phyloP scores from a whole-genome alignment of 2,113 vertebrate genomes.

The Tonatia bakeri region DNA sequence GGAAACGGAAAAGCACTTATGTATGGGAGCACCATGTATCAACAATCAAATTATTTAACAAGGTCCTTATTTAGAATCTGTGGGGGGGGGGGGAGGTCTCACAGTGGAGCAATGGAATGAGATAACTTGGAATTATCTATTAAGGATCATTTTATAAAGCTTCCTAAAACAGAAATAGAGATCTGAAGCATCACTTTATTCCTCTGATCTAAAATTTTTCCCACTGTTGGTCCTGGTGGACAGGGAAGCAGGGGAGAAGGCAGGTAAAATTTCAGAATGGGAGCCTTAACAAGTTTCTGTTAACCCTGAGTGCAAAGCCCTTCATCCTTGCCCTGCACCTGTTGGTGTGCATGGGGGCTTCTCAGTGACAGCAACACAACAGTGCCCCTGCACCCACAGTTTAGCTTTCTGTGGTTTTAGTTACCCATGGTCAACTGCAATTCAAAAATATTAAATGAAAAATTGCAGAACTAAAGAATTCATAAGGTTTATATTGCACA shows the following conservation, averaged over 20 bases:
- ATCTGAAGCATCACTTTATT: background rate
- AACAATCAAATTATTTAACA: background rate
- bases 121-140: background rate
- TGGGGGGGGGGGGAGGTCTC: background rate
- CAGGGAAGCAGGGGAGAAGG: background rate
- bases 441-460: background rate
- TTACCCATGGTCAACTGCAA: background rate
- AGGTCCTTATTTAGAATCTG: background rate
- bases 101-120: background rate
- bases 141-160: background rate
- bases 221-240: background rate
- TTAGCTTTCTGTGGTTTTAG: background rate
- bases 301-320: background rate
- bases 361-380: background rate
- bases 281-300: background rate
- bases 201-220: background rate
- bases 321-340: accelerated
- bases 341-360: background rate
- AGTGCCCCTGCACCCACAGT: background rate
- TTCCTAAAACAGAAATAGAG: background rate
- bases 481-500: background rate
- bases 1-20: background rate
- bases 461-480: background rate
- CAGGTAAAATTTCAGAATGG: background rate
- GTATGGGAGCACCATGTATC: accelerated